Conservation (phyloP, 2,113 vertebrate genomes). For the Dasyornis broadbenti region DNA sequence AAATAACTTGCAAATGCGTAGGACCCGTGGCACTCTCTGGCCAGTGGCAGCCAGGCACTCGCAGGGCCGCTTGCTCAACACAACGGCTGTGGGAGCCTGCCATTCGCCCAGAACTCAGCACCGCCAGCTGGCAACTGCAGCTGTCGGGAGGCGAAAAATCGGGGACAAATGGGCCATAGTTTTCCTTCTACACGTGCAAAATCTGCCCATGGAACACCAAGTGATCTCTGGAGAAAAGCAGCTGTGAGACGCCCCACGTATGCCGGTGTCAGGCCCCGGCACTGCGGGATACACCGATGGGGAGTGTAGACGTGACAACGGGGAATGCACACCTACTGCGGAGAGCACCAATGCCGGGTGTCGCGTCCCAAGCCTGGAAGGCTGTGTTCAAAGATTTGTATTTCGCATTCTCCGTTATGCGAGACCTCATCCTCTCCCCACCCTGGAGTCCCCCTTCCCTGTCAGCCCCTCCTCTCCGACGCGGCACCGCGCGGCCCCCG, state of each 20-base stretch:
- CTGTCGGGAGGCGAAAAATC: too few species aligned
- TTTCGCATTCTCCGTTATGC: not conserved
- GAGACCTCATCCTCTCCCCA: too few species aligned
- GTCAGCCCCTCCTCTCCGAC: not conserved
- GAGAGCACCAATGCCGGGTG: fast-evolving
- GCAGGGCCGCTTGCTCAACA: fast-evolving
- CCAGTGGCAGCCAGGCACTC: not conserved
- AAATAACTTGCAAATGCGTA: fast-evolving
- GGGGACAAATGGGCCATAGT: fast-evolving
- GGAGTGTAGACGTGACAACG: not conserved
- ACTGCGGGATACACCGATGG: too few species aligned
- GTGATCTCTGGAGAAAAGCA: not conserved
- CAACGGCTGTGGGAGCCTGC: fast-evolving
- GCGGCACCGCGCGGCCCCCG: too few species aligned
- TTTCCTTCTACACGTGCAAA: not conserved
- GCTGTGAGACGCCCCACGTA: fast-evolving
- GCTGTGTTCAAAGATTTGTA: fast-evolving
- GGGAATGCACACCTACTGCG: not conserved
- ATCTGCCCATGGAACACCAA: not conserved
- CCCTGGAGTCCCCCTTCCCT: too few species aligned
- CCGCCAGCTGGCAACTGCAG: not conserved
- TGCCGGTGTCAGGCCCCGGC: fast-evolving
- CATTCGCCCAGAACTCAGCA: fast-evolving
- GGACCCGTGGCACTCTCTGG: not conserved
- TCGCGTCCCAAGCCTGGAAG: fast-evolving